Conservation (phyloP, 2,113 vertebrate genomes). For the Coptodon rendalli region DNA sequence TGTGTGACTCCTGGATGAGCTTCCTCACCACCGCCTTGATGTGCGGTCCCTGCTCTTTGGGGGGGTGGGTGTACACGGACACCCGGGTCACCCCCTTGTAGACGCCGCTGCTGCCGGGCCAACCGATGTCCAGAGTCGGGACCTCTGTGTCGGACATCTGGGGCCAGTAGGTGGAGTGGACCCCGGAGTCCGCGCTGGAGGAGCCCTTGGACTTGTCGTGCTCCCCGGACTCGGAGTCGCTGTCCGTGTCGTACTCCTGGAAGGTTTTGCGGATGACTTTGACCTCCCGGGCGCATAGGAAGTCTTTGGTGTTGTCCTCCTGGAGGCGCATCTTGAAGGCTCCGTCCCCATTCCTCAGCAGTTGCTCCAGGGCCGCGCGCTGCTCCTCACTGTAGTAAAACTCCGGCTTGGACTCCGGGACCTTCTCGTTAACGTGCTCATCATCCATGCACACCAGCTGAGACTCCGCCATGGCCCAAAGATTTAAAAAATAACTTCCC, state of each 20-base stretch:
- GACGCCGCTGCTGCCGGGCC: constrained; percentile 76
- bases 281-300: constrained; percentile 82
- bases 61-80: constrained; percentile 85
- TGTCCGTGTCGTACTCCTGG: constrained; percentile 66
- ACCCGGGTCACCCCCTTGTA: constrained; percentile 87
- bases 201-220: constrained; percentile 42
- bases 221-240: constrained; percentile 54
- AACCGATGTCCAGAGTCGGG: constrained; percentile 88
- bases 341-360: constrained; percentile 78
- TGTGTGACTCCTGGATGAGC: constrained; percentile 85
- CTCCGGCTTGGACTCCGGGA: constrained; percentile 79
- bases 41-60: constrained; percentile 83
- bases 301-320: constrained; percentile 77
- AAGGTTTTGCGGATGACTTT: constrained; percentile 71
- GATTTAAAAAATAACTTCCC: fast-evolving
- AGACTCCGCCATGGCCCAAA: constrained; percentile 82
- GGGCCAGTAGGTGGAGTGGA: constrained; percentile 89
- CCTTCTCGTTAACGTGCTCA: constrained; percentile 81
- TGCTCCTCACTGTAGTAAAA: constrained; percentile 97
- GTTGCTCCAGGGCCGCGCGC: constrained; percentile 81
- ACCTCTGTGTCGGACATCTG: constrained; percentile 88
- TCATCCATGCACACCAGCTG: constrained; percentile 88
- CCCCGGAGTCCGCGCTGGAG: constrained; percentile 58
- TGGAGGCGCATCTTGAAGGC: constrained; percentile 78
- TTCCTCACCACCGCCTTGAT: constrained; percentile 89